Evolutionary conservation across 1,140 invertebrate genomes (phyloP), one percentile per base, ranked within the genome.

Genomic region (Drosophila lini): DNA sequence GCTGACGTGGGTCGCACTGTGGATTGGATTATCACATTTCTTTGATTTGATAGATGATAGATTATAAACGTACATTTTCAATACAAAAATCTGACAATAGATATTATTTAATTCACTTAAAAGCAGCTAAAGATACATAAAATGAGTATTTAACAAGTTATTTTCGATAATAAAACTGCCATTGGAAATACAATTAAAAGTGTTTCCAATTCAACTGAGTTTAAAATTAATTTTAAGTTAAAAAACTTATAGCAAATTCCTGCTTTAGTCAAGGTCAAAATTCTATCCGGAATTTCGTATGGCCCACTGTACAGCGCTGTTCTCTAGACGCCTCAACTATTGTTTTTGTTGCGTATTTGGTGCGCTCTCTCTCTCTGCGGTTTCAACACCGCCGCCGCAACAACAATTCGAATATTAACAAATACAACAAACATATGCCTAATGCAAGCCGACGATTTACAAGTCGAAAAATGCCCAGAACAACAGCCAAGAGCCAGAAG

Each of bases 381-480:
- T 88, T 88, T 88, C 74, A 68, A 80, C 84, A 83, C 65, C 67
- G 63, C 50, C 64, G 48, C 41, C 64, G 77, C 80, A 80, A 75
- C 69, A 88, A 74, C 69, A 67, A 80, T 78, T 88, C 69, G 88
- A 89, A 84, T 83, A 91, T 91, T 91, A 91, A 91, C 81, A 91
- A 91, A 85, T 84, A 78, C 59, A 65, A 78, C 44, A 75, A 65
- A 74, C 63, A 70, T 61, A 81, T 91, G 81, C 79, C 83, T 85
- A 91, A 91, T 91, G 89, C 89, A 91, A 91, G 80, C 81, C 77
- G 88, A 91, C 79, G 81, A 91, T 91, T 91, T 91, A 91, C 88
- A 89, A 91, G 81, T 83, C 56, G 68, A 84, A 84, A 42, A 58
- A 81, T 76, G 76, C 60, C 67, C 58, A 81, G 69, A 69, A 69